These are phyloP conservation scores for Leuciscus idus DNA, from an alignment of 2,113 vertebrate species.

Conservation along the genomic window DNA sequence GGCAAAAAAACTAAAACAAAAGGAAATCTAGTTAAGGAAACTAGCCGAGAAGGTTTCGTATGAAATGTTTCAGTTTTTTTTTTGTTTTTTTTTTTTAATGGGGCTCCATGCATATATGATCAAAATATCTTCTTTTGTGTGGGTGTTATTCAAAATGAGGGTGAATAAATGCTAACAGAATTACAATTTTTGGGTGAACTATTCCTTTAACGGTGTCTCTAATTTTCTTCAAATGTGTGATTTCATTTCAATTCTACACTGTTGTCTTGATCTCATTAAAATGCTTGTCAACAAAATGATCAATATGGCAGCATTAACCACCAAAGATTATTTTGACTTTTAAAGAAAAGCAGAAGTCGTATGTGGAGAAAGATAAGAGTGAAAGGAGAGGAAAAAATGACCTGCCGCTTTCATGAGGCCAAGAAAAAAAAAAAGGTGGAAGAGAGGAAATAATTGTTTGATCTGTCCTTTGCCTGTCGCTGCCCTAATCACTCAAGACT, in stretches of 20 bases:
- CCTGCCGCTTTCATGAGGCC: conserved; percentile 69
- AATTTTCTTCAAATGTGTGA: not conserved
- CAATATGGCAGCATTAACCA: not conserved
- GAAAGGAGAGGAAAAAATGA: conserved; percentile 38
- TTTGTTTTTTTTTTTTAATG: too few relatives aligned
- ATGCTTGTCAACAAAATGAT: conserved; percentile 16
- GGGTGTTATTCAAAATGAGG: too few relatives aligned
- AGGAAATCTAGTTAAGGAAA: not conserved
- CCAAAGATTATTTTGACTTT: conserved; percentile 16
- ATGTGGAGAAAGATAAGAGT: conserved; percentile 22
- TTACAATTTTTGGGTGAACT: not conserved
- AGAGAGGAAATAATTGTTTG: conserved; percentile 80
- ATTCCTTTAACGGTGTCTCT: not conserved
- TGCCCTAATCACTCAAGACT: conserved; percentile 97
- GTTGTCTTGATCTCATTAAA: not conserved
- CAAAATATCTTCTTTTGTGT: too few relatives aligned
- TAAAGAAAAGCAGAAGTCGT: conserved; percentile 26
- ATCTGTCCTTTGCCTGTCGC: conserved; percentile 89
- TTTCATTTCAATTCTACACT: not conserved
- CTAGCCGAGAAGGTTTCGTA: too few relatives aligned
- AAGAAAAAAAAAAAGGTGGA: conserved; percentile 67
- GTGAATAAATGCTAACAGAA: too few relatives aligned
- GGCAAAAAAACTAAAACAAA: not conserved
- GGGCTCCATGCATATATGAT: too few relatives aligned
- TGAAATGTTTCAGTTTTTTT: too few relatives aligned